Conservation (phyloP, 2,113 vertebrate species). For the human (Homo sapiens) region GRCh38 chr9:17994501-17995000, state of each 20-base stretch:
- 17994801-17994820: slow-evolving; percentile 35
- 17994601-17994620: background rate
- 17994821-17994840: slow-evolving; percentile 11
- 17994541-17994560: background rate
- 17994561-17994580: background rate
- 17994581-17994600: background rate
- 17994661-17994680: background rate
- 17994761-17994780: background rate
- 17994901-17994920: background rate
- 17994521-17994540: background rate
- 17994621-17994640: background rate
- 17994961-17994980: slow-evolving; percentile 30
- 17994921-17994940: slow-evolving; percentile 30
- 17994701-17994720: background rate
- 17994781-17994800: slow-evolving; percentile 23
- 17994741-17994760: background rate
- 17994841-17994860: slow-evolving; percentile 38
- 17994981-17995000: slow-evolving; percentile 6
- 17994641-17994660: background rate
- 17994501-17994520: background rate
- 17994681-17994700: background rate
- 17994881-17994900: slow-evolving; percentile 50
- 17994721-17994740: background rate
- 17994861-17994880: slow-evolving; percentile 61
- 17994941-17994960: slow-evolving; percentile 25